These are phyloP conservation scores for Drosophila mimica DNA, from an alignment of 2,888 invertebrate genomes.

Conservation along the genomic window DNA sequence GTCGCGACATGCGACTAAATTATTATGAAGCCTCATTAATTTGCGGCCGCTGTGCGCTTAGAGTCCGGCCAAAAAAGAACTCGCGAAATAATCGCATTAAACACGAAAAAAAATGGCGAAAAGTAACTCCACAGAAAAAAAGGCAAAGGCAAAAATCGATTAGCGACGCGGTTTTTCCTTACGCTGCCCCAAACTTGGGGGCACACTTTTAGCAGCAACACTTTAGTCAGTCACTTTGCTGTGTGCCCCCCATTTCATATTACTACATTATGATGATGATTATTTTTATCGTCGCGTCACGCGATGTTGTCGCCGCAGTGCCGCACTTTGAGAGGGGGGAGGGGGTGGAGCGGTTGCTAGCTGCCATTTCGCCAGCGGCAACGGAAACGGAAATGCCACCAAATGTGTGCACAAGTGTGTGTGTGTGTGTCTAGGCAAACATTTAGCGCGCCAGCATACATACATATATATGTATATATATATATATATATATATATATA, in stretches of 20 bases:
- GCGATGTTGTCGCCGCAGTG: constrained; percentile 76
- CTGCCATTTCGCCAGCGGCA: constrained; percentile 45
- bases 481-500: constrained; percentile 25
- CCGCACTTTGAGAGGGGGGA: constrained; percentile 26
- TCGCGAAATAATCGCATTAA: constrained; percentile 73
- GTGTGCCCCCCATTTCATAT: constrained; percentile 43
- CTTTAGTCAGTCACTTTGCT: constrained; percentile 42
- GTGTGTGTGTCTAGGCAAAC: constrained; percentile 46
- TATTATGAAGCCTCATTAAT: constrained; percentile 75
- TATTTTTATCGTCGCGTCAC: constrained; percentile 79
- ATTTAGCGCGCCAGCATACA: constrained; percentile 21
- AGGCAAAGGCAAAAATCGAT: constrained; percentile 75
- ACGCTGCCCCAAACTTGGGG: constrained; percentile 26
- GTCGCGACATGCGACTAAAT: constrained; percentile 57
- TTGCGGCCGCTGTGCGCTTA: constrained; percentile 50
- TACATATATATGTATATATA: constrained; percentile 2
- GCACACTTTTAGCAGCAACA: constrained; percentile 42
- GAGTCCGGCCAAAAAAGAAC: constrained; percentile 47
- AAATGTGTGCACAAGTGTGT: constrained; percentile 26
- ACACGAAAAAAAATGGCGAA: constrained; percentile 29
- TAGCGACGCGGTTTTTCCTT: constrained; percentile 40
- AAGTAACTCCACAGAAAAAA: constrained; percentile 13
- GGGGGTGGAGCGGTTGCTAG: constrained; percentile 7
- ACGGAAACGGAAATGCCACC: constrained; percentile 72
- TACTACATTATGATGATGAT: constrained; percentile 68